Evolutionary conservation across 2,797 vertebrate genomes (phyloP).

Genomic region (Parotocinclus haroldoi): DNA sequence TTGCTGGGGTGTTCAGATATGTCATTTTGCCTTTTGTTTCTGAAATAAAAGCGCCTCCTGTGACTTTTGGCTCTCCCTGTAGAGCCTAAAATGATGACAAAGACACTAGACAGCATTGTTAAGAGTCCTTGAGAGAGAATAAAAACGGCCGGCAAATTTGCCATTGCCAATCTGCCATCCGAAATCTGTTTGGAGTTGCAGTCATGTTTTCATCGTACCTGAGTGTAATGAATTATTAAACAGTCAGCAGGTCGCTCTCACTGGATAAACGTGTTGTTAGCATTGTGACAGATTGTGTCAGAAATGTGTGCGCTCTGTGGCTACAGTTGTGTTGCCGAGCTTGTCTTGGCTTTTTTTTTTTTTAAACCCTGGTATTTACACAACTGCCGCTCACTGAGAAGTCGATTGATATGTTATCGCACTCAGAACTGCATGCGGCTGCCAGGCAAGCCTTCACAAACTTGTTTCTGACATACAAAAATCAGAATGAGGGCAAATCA

Average conservation of each 20-base stretch:
- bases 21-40: too few relatives aligned
- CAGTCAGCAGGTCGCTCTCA: constrained; percentile 1
- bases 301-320: constrained; percentile 3
- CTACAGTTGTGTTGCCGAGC: background rate
- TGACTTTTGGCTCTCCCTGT: too few relatives aligned
- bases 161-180: too few relatives aligned
- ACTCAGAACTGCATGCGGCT: background rate
- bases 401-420: constrained; percentile 4
- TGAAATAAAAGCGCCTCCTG: too few relatives aligned
- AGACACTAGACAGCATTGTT: too few relatives aligned
- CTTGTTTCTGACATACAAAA: background rate
- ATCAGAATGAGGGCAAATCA: background rate
- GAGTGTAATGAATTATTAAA: constrained; percentile 25
- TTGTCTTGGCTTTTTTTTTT: background rate
- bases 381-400: background rate
- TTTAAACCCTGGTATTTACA: background rate
- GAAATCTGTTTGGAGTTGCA: too few relatives aligned
- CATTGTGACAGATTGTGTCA: constrained; percentile 4
- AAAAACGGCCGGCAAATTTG: too few relatives aligned
- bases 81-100: too few relatives aligned
- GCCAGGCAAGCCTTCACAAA: background rate
- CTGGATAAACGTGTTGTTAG: background rate
- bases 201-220: constrained; percentile 2
- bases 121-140: too few relatives aligned
- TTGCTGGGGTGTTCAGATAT: too few relatives aligned